Evolutionary conservation across 2,113 vertebrate genomes (phyloP), one percentile per base, ranked within the genome.

Genomic region (Fulica atra): DNA sequence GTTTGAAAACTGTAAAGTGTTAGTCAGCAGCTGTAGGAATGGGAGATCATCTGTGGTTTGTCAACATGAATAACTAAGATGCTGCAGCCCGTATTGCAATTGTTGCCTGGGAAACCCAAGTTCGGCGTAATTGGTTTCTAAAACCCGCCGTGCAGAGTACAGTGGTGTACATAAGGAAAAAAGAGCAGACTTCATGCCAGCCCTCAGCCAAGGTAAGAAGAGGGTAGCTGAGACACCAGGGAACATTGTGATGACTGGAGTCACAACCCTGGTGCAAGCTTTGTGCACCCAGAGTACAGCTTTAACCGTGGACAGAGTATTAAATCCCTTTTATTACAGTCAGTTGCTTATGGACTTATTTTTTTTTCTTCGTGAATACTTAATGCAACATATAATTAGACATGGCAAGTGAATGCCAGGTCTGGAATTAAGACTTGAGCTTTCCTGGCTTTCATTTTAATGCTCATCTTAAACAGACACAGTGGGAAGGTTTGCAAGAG

Each of bases 51-150:
- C 4, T 42, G 86, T 64, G 64, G 40, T 82, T 93, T 95, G 82
- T 95, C 86, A 86, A 96, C 93, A 86, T 46, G 54, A 92, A 42
- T 81, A 46, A 83, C 92, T 96, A 35, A 51, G 53, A 71, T 83
- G 76, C 68, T 66, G 95, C 80, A 92, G 78, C 33, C 66, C 92
- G n/a, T 65, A 64, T n/a, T 84, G 35, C 71, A 93, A 61, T 28
- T 92, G 92, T 95, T 97, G 84, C 95, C 89, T 93, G 84, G 84
- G 93, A 96, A 96, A 96, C 91, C 87, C 29, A 11, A 36, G 42
- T 80, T 63, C 23, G 93, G 89, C 57, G 40, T 10, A 48, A 68
- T 24, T 68, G 38, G 38, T 81, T 88, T 90, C 57, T 91, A 94
- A 95, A 91, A 89, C 9, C 15, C 48, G 13, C 42, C 31, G 2